These are phyloP conservation scores for Takifugu ocellatus DNA, from an alignment of 2,797 vertebrate species.

Conservation along the genomic window DNA sequence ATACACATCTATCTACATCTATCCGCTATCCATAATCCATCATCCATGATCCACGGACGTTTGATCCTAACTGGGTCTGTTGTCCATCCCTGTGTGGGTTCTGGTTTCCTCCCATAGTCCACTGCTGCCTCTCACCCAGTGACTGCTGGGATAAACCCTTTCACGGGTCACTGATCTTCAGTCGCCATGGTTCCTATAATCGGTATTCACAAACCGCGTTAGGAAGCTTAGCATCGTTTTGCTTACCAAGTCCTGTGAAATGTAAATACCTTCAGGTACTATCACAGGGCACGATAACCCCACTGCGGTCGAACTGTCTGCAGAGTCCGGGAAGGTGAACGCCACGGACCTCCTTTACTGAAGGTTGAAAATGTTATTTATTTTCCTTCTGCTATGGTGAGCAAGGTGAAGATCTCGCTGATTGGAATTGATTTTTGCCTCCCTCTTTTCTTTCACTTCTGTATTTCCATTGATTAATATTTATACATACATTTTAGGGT, in stretches of 20 bases:
- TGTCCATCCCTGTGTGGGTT: too few species aligned
- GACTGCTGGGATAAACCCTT: too few species aligned
- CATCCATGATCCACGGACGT: too few species aligned
- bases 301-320: conserved; percentile 6
- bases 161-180: too few species aligned
- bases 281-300: background rate
- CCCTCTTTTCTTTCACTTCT: conserved; percentile 35
- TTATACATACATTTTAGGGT: conserved; percentile 23
- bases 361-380: conserved; percentile 31
- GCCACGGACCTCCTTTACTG: conserved; percentile 11
- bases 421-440: conserved; percentile 58
- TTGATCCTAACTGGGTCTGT: too few species aligned
- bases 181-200: too few species aligned
- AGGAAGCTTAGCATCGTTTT: too few species aligned
- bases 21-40: background rate
- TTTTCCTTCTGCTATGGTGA: conserved; percentile 30
- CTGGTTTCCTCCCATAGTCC: too few species aligned
- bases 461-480: conserved; percentile 51
- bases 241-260: too few species aligned
- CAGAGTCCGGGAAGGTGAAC: background rate
- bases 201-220: too few species aligned
- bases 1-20: background rate
- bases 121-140: too few species aligned
- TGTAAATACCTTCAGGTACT: too few species aligned
- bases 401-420: conserved; percentile 42